Conservation (phyloP, 2,113 vertebrate genomes). For the Bufo gargarizans region DNA sequence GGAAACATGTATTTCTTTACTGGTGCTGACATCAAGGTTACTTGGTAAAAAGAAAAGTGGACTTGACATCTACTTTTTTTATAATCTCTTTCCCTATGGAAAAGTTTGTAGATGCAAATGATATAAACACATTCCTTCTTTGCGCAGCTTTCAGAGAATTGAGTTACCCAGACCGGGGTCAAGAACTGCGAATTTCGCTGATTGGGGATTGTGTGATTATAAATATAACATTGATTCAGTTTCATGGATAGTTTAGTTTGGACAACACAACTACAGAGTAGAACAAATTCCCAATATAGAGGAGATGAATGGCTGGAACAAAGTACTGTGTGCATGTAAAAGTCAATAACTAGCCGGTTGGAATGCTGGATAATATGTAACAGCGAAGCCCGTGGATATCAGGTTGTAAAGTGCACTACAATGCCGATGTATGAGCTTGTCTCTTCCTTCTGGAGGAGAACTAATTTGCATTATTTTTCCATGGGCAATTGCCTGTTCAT, state of each 20-base stretch:
- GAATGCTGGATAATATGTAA: background rate
- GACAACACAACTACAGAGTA: background rate
- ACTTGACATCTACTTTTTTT: background rate
- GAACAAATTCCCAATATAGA: conserved; percentile 17
- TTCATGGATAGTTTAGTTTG: conserved; percentile 19
- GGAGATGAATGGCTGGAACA: too few relatives aligned
- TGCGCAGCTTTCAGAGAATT: background rate
- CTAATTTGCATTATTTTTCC: too few relatives aligned
- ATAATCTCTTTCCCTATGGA: too few relatives aligned
- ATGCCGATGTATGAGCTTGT: too few relatives aligned
- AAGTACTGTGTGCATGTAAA: background rate
- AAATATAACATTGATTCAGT: conserved; percentile 5
- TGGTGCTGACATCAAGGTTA: background rate
- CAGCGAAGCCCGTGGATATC: background rate
- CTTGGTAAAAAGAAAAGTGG: background rate
- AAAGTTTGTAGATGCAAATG: conserved; percentile 1
- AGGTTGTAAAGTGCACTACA: background rate
- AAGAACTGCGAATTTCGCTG: background rate
- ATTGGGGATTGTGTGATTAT: conserved; percentile 3
- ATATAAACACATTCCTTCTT: conserved; percentile 21
- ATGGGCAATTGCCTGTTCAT: too few relatives aligned
- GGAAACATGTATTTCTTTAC: background rate
- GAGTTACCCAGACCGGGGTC: background rate
- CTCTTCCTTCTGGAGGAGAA: too few relatives aligned
- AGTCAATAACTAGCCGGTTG: background rate